Evolutionary conservation across 2,113 vertebrate genomes (phyloP).

Genomic region (Fregata magnificens): DNA sequence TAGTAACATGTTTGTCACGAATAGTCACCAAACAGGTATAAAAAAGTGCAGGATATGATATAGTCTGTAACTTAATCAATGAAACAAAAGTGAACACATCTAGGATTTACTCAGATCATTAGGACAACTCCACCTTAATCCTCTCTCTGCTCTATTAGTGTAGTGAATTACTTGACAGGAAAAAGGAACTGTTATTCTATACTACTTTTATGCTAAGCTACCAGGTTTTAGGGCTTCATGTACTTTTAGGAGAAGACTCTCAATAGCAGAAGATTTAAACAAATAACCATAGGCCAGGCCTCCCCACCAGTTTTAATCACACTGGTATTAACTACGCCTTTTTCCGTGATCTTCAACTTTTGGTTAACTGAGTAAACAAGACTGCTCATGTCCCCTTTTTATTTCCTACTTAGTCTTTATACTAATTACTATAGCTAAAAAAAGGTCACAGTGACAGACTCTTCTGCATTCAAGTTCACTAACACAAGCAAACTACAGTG

Average conservation of each 20-base stretch:
- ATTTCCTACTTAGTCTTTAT: neutral
- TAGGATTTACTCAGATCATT: neutral
- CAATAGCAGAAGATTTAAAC: neutral
- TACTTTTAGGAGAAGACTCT: neutral
- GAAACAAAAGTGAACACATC: neutral
- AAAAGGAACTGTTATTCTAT: neutral
- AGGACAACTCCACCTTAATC: neutral
- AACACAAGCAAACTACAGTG: neutral
- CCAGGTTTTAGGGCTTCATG: neutral
- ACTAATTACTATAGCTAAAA: neutral
- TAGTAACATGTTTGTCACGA: neutral
- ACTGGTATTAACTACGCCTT: neutral
- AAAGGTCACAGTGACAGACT: neutral
- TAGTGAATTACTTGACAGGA: neutral
- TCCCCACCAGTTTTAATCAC: neutral
- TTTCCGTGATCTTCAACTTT: neutral
- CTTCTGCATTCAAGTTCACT: neutral
- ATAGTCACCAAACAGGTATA: neutral
- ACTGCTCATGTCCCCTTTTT: neutral
- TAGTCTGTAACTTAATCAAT: neutral
- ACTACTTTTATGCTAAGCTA: neutral
- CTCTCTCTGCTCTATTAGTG: neutral
- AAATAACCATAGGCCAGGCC: neutral
- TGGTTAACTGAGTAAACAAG: neutral
- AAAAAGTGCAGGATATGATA: neutral